Base-by-base conservation (phyloP, 2,797 vertebrate species). In the Hippoglossus hippoglossus region DNA sequence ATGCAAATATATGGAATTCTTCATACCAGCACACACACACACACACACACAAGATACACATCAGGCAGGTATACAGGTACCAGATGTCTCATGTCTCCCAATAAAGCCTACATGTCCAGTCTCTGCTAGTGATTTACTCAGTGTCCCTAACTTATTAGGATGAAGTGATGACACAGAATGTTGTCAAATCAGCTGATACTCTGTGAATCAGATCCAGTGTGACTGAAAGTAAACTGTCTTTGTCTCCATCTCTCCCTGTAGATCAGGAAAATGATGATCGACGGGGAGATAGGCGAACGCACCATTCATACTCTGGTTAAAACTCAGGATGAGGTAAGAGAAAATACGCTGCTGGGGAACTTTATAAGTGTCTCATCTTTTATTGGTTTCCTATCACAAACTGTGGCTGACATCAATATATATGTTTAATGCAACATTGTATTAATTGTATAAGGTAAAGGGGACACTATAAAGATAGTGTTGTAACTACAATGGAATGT, bases 261-360 rank as follows among this genome's bases (percentile, higher is more conserved):
- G 98, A 99, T 99, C 92, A 95, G 97, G 77, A 97, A 86, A 89
- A 95, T 96, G 93, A 98, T 99, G 98, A 99, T 99, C 61, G 96
- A 99, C 76, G 96, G 97, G 47, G 94, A 96, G 84, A 97, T 93
- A 57, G 98, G 97, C 15, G 95, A 98, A 84, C 95, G 88, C 77
- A 97, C 95, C 19, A 97, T 99, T 85, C 84, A 96, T 83, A 99
- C 98, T 1, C 88, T 99, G 75, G 97, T 99, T 76, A 99, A 99
- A 92, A 97, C 96, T 86, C 97, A 98, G 73, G 98, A 99, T 93
- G 98, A 99, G 97, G 98, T 99, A 92, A 94, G 93, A 60, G 11
- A 36, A 54, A 49, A 28, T 16, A 36, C 25, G 6, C 5, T 36
- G 7, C 51, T 11, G 0, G 26, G n/a, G 9, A 34, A 19, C 53